A percentile compares a stretch with the other conserved stretches of the same genome.
These are phyloP conservation scores for Megaceryle torquata DNA, from an alignment of 2,113 vertebrate species.

Conservation along the genomic window DNA sequence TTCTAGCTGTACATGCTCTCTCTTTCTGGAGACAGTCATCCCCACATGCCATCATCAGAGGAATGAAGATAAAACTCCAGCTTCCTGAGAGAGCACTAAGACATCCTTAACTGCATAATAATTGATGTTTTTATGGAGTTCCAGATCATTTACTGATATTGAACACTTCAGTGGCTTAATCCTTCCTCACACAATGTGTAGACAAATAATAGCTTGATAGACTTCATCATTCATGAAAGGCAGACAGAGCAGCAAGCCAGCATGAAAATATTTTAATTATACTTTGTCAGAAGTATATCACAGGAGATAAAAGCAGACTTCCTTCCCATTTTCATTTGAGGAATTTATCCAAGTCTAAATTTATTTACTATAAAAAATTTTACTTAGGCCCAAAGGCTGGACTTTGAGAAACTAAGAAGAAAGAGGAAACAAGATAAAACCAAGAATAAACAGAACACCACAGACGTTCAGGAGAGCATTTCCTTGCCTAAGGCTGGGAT, in stretches of 20 bases:
- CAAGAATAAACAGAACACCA: neutral
- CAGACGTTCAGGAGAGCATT: neutral
- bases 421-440: neutral
- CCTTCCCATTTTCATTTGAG: neutral
- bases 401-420: neutral
- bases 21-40: neutral
- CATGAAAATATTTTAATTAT: constrained; percentile 61
- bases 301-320: neutral
- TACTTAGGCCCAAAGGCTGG: neutral
- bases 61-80: neutral
- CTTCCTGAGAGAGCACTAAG: neutral
- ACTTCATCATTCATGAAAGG: neutral
- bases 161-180: constrained; percentile 21
- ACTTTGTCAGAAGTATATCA: constrained; percentile 4
- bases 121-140: constrained; percentile 41
- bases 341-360: neutral
- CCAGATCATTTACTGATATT: constrained; percentile 35
- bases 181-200: constrained; percentile 11
- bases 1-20: neutral
- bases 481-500: neutral
- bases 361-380: neutral
- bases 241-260: constrained; percentile 8
- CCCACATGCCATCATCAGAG: neutral
- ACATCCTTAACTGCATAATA: neutral
- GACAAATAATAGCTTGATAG: constrained; percentile 14